Evolutionary conservation across 2,797 vertebrate species (phyloP).

Genomic region (Anniella stebbinsi): DNA sequence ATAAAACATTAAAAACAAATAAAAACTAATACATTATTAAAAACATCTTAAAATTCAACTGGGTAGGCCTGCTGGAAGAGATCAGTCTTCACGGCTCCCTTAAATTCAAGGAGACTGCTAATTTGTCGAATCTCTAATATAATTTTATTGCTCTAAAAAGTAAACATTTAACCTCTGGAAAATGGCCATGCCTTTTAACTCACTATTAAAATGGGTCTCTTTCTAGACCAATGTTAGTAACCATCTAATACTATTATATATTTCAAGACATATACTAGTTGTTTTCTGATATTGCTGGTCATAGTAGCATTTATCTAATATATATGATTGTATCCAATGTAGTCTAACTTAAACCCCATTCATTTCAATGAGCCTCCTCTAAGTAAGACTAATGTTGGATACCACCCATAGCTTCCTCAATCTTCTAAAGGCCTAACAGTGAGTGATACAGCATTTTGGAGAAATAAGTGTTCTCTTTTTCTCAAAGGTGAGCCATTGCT

Average conservation of each 20-base stretch:
- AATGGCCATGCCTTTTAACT: not conserved
- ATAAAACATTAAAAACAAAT: too few relatives aligned
- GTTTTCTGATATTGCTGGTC: not conserved
- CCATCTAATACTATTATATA: not conserved
- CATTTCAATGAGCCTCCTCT: too few relatives aligned
- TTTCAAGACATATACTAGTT: not conserved
- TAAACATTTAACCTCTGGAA: not conserved
- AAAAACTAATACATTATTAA: too few relatives aligned
- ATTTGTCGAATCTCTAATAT: too few relatives aligned
- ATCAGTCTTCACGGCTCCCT: too few relatives aligned
- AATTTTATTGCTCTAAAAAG: not conserved
- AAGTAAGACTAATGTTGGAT: too few relatives aligned
- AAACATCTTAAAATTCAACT: too few relatives aligned
- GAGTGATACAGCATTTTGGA: not conserved
- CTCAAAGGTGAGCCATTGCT: conserved; percentile 4
- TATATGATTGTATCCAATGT: not conserved
- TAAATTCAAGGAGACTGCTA: too few relatives aligned
- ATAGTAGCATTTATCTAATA: not conserved
- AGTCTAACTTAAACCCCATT: too few relatives aligned
- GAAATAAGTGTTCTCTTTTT: not conserved
- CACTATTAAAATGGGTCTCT: not conserved
- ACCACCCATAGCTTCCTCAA: not conserved
- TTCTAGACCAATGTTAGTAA: not conserved
- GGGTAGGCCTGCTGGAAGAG: too few relatives aligned
- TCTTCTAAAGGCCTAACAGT: conserved; percentile 1